Evolutionary conservation across 1,140 invertebrate species (phyloP).

Genomic region (Ceratosolen solmsi): DNA sequence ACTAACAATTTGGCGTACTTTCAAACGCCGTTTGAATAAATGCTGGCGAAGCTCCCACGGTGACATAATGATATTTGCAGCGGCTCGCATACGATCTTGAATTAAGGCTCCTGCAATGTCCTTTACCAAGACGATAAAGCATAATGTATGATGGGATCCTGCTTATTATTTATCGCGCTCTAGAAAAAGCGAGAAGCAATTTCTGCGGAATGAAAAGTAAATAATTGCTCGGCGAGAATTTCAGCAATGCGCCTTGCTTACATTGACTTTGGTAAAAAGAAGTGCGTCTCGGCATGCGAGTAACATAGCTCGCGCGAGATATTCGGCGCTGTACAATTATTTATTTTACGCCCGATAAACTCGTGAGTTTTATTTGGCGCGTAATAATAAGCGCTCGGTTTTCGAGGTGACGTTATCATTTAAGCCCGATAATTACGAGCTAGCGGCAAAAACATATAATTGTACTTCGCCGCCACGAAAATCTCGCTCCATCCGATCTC

Average conservation of each 20-base stretch:
- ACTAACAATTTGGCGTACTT: background rate
- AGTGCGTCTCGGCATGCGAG: background rate
- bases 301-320: background rate
- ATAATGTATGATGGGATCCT: background rate
- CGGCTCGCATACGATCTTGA: background rate
- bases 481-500: too few species aligned
- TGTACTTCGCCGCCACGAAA: background rate
- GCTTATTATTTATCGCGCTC: background rate
- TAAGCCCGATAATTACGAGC: slow-evolving; percentile 41
- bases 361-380: background rate
- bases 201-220: slow-evolving; percentile 16
- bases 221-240: slow-evolving; percentile 27
- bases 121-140: background rate
- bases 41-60: background rate
- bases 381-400: slow-evolving; percentile 24
- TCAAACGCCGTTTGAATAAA: background rate
- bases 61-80: background rate
- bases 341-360: slow-evolving; percentile 44
- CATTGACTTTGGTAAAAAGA: too few species aligned
- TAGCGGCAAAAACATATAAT: background rate
- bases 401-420: slow-evolving; percentile 33
- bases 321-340: slow-evolving; percentile 25
- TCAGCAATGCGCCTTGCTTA: background rate
- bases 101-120: background rate
- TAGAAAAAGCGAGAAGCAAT: slow-evolving; percentile 17